Evolutionary conservation across 2,888 invertebrate genomes (phyloP), one percentile per base, ranked within the genome.

Genomic region (Cordilura impudica): DNA sequence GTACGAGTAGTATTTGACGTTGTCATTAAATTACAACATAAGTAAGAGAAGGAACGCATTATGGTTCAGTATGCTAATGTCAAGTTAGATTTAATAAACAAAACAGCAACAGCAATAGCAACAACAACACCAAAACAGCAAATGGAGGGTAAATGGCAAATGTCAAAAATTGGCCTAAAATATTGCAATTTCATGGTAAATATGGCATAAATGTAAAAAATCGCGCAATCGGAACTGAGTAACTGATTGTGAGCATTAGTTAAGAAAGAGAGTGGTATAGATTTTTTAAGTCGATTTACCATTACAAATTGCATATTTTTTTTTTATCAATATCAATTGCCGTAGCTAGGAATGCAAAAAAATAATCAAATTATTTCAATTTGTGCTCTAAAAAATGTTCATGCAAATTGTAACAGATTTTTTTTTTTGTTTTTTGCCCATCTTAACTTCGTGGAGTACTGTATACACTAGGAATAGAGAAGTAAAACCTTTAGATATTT

Each of bases 101-200:
- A 35, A 26, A 69, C 7, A 56, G 67, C 67, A 72, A 54, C 19
- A 66, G 19, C 54, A 23, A 18, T 4, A 14, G 35, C 7, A 39
- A 45, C 26, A 26, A 45, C 10, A 19, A 29, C 2, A 51, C 14
- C 10, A 10, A 12, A 43, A 31, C 21, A 26, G 4, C 2, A 29
- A 8, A 12, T 1, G 7, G 10, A 16, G 23, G 8, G 14, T 39
- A 49, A 19, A 69, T 45, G 63, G 53, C 73, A 73, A 73, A 78
- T 70, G 58, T 53, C 65, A 70, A 45, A 65, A 65, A 73, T 73
- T 65, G 49, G 18, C 23, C 60, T 63, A 69, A 65, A 65, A 70
- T 78, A 69, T 78, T 73, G 53, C 69, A 73, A 78, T 78, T 78
- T 78, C 73, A 78, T 70, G 69, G 53, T 47, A 58, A 60, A 65